Evolutionary conservation across 2,113 vertebrate genomes (phyloP).

Genomic region (Sporophila hypoxantha): DNA sequence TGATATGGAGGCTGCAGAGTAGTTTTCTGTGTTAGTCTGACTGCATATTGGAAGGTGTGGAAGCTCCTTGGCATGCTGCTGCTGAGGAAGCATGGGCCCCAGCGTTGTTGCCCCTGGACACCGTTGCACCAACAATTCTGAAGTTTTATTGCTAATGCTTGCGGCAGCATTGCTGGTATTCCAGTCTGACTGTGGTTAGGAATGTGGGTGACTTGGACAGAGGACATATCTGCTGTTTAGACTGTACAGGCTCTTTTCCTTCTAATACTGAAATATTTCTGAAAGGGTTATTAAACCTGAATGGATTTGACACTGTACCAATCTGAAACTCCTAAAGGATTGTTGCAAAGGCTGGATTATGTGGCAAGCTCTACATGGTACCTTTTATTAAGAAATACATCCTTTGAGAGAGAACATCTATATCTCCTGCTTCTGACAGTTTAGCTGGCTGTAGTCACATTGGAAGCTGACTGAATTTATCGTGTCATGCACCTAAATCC

Average conservation of each 20-base stretch:
- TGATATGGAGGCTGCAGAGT: neutral
- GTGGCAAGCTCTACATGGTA: neutral
- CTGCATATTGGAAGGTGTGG: neutral
- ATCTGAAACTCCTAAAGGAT: neutral
- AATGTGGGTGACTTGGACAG: neutral
- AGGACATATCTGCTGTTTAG: neutral
- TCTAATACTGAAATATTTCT: neutral
- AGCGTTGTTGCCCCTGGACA: constrained; percentile 30
- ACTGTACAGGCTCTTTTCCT: neutral
- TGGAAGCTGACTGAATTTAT: neutral
- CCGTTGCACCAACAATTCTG: constrained; percentile 21
- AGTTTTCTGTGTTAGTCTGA: neutral
- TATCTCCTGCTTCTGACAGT: neutral
- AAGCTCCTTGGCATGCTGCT: neutral
- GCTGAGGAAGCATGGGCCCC: constrained; percentile 22
- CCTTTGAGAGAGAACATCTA: neutral
- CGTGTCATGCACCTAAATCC: neutral
- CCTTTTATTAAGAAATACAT: neutral
- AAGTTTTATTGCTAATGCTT: constrained; percentile 33
- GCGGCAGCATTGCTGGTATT: neutral
- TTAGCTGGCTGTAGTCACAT: neutral
- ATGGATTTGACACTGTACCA: neutral
- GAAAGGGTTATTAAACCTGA: neutral
- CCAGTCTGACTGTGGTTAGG: neutral
- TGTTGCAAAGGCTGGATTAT: neutral